phyloP scores from a whole-genome alignment of 2,797 vertebrate species.

The Lateolabrax maculatus region DNA sequence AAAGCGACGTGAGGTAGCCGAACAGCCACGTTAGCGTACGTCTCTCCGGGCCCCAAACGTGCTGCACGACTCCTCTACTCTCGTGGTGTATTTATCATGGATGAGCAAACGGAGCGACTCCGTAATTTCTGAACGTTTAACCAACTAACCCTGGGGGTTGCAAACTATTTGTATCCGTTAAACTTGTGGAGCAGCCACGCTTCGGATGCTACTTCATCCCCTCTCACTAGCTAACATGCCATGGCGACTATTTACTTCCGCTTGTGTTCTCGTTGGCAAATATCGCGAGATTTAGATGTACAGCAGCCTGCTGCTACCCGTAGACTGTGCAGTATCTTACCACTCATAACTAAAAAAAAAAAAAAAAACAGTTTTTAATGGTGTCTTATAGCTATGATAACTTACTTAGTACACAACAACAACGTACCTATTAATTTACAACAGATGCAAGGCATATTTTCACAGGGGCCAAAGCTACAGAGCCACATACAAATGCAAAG shows the following conservation, averaged over 20 bases:
- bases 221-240: constrained; percentile 65
- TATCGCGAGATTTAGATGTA: constrained; percentile 75
- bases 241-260: constrained; percentile 87
- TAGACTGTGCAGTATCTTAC: no score
- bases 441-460: neutral
- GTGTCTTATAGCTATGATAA: no score
- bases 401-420: neutral
- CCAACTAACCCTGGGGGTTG: neutral
- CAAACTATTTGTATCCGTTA: neutral
- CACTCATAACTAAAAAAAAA: no score
- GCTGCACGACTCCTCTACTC: constrained; percentile 22
- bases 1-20: constrained; percentile 58
- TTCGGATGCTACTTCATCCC: constrained; percentile 55
- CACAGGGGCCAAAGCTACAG: neutral
- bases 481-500: neutral
- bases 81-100: neutral
- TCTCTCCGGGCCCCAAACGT: constrained; percentile 64
- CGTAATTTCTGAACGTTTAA: neutral
- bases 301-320: no score
- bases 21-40: constrained; percentile 57
- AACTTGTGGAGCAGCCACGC: constrained; percentile 50
- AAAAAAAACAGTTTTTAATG: no score
- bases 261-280: constrained; percentile 46
- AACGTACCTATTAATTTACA: neutral
- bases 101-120: accelerated